Evolutionary conservation across 2,113 vertebrate genomes (phyloP), one percentile per base, ranked within the genome.

Genomic region (Apodemus sylvaticus): DNA sequence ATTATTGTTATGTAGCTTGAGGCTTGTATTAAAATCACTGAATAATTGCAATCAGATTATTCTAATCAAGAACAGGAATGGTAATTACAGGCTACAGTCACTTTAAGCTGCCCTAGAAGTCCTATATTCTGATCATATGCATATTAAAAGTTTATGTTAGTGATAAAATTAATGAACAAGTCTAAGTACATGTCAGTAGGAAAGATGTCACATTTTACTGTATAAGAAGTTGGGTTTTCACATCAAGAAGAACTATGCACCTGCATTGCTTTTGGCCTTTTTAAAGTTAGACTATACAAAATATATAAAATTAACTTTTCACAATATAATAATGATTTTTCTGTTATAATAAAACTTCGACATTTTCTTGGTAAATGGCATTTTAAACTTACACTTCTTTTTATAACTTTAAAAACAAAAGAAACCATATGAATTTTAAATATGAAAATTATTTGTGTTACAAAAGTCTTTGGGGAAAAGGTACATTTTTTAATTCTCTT

Each of bases 31-130:
- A 99, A 99, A 99, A 99, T 99, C 99, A 99, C 99, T 99, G 99
- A 99, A 99, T 99, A 99, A 99, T 99, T 99, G 99, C 99, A 99
- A 99, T 99, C 99, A 99, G 99, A 99, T 99, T 99, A 99, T 99
- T 99, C 99, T 99, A 99, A 99, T 99, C 99, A 99, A 99, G 99
- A 99, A 98, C 99, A 99, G 99, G 99, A 99, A 99, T 98, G 99
- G 99, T 99, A 99, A 99, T 99, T 99, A 99, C 99, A 99, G 99
- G 99, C 99, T 99, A 99, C 98, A 99, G 99, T 99, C 99, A 99
- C 99, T 99, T 99, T 99, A 99, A 99, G 98, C 98, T 99, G 98
- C 99, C 99, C 99, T 99, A 98, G 98, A 99, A 99, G 99, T 99
- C 99, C 99, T 98, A 99, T 99, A 99, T 99, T 99, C 98, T 98